Evolutionary conservation across 2,797 vertebrate genomes (phyloP).

Genomic region (Eulemur mongoz): DNA sequence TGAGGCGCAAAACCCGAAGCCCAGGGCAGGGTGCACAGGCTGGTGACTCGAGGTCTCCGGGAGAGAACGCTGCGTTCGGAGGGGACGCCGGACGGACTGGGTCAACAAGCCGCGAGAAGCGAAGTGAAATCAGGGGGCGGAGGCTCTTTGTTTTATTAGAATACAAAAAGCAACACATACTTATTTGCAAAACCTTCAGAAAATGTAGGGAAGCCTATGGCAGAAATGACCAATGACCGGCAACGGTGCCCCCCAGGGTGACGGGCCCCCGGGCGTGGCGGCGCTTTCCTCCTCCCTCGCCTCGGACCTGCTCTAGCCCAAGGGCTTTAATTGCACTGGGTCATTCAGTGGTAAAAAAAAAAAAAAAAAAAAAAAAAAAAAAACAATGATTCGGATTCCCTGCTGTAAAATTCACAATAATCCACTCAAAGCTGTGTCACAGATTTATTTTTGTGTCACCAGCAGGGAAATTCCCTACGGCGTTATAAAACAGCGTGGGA

Average conservation of each 20-base stretch:
- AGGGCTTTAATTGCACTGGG: neutral
- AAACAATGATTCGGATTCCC: neutral
- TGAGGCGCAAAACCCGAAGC: neutral
- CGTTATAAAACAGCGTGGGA: neutral
- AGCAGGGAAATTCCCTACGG: neutral
- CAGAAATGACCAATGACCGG: neutral
- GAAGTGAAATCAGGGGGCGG: neutral
- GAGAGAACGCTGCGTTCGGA: neutral
- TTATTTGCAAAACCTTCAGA: neutral
- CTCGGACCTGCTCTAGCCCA: neutral
- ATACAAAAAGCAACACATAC: neutral
- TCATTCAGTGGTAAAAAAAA: neutral
- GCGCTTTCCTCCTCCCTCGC: neutral
- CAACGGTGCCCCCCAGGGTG: neutral
- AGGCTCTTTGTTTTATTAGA: neutral
- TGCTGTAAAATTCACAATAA: neutral
- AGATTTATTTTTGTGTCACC: neutral
- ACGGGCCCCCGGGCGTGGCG: accelerated
- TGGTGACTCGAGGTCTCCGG: too few relatives aligned
- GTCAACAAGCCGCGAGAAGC: neutral
- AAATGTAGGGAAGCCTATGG: neutral
- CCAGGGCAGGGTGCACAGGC: neutral
- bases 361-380: too few relatives aligned
- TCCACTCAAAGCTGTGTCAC: neutral
- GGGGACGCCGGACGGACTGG: accelerated